Percentiles rank a stretch among this genome's conserved stretches.
Evolutionary conservation across 2,113 vertebrate genomes (phyloP).

Genomic region (Enhydra lutris): DNA sequence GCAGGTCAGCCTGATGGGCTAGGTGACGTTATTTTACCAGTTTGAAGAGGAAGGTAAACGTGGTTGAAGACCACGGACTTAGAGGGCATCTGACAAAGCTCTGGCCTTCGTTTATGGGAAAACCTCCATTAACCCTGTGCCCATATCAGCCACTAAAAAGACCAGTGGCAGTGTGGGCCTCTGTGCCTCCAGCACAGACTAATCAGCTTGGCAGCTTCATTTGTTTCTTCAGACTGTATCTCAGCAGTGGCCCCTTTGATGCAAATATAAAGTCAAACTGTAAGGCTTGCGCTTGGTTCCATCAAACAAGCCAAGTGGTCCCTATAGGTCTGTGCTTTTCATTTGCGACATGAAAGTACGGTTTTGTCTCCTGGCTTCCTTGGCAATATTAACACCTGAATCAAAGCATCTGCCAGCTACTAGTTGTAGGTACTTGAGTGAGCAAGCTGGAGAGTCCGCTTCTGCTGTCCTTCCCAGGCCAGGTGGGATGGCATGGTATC

Average conservation of each 20-base stretch:
- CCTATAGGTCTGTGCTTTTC: not conserved
- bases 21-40: not conserved
- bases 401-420: slow-evolving; percentile 82
- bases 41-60: not conserved
- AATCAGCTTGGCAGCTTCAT: not conserved
- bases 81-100: not conserved
- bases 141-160: not conserved
- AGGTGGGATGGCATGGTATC: not conserved
- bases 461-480: not conserved
- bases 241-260: not conserved
- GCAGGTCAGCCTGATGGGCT: not conserved
- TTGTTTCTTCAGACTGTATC: too few relatives aligned
- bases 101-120: not conserved
- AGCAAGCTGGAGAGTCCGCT: slow-evolving; percentile 66
- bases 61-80: not conserved
- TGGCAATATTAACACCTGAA: slow-evolving; percentile 87
- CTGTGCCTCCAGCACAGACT: too few relatives aligned
- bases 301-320: not conserved
- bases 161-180: not conserved
- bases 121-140: not conserved
- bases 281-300: not conserved
- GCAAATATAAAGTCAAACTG: not conserved
- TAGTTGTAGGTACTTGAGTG: slow-evolving; percentile 86
- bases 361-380: slow-evolving; percentile 84
- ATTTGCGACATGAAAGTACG: not conserved